Evolutionary conservation across 2,113 vertebrate species (phyloP), one percentile per base, ranked within the genome.

Genomic region (Ceyx margarethae): DNA sequence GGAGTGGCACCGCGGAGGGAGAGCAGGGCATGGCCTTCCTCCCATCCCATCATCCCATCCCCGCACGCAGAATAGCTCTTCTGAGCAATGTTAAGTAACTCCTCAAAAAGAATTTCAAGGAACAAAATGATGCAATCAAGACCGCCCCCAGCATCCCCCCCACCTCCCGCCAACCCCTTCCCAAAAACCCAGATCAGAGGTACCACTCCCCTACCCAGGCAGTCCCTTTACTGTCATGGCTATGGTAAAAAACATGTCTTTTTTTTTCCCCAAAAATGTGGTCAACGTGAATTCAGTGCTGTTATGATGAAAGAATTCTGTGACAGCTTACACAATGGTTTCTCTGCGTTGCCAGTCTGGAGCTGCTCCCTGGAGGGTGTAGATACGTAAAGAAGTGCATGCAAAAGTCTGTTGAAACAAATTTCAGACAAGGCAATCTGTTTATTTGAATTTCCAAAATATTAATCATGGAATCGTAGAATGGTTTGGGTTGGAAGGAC

Each of bases 111-210:
- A 16, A 50, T 68, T 51, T 48, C 11, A 22, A 22, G 37, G 31
- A n/a, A 46, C 62, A 79, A 79, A 37, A 1, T 10, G 26, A 25
- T 66, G 26, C 17, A 9, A 43, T n/a, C 13, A 8, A 7, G 8
- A 4, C 31, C 26, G 1, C 11, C 4, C 1, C 5, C 1, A 4
- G 48, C 22, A 50, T 37, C 21, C 46, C 22, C 14, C 58, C 6
- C 1, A 5, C 26, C 23, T 18, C 3, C 19, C 13, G 5, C 23
- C 16, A 29, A 6, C 12, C 5, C 12, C 4, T 50, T 22, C 48
- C 5, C 21, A 10, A 11, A 19, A 40, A 69, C 18, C 1, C 1
- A 29, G 66, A 67, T 13, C 16, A 43, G 7, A 77, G 62, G 7
- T 9, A 45, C 26, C 5, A 5, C 11, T 85, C 15, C 8, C 5